Evolutionary conservation across 2,113 vertebrate species (phyloP), one percentile per base, ranked within the genome.

Genomic region (Alouatta palliata): DNA sequence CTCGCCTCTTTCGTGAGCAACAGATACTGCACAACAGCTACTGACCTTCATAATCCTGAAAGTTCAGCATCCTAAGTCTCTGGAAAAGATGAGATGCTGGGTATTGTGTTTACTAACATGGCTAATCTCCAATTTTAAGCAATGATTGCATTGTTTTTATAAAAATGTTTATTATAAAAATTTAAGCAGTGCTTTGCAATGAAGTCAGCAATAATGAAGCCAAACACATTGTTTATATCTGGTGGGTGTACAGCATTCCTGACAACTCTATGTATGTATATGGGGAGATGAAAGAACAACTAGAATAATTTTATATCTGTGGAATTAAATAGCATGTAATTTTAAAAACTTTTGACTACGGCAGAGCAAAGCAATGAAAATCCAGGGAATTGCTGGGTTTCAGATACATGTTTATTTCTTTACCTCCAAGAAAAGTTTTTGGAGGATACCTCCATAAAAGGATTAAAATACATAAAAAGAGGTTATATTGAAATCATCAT

Each of bases 101-200:
- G 9, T n/a, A 21, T 6, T n/a, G 56, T 76, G 35, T 71, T 96
- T 47, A 87, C 56, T n/a, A 40, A 89, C 40, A 71, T 4, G 49
- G 56, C 64, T 91, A 61, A 45, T 20, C 85, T 94, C 40, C 47
- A 58, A 21, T 66, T 25, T 56, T 81, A 23, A 82, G 90, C 88
- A 87, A 92, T 97, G 96, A 96, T 66, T 87, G 94, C 87, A 96
- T 87, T 96, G 92, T 92, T 96, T 93, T 95, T 40, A 91, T 89
- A 95, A 89, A 94, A 96, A 88, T 23, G 47, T 76, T 97, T 71
- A 91, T 95, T 97, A 97, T 84, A 73, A 96, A 84, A 87, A 71
- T 79, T 73, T 6, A 95, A 96, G 90, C 75, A 84, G 43, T 64
- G 85, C 45, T 92, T 92, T 90, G n/a, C 90, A 84, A n/a, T 93